Conservation (phyloP, 2,888 invertebrate genomes). For the Ellobium chinense region DNA sequence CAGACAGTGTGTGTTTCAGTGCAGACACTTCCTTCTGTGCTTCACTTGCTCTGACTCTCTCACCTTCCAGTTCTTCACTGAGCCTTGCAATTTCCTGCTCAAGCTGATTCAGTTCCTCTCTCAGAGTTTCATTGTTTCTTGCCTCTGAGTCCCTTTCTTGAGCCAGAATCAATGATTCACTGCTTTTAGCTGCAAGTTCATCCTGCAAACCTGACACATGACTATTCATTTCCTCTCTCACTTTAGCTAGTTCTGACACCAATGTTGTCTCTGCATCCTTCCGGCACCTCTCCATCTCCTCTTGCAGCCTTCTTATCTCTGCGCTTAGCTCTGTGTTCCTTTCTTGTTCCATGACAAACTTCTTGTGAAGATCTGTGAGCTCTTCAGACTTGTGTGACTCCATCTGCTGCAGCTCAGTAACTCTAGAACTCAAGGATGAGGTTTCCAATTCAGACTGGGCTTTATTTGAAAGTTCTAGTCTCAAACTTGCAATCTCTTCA, state of each 20-base stretch:
- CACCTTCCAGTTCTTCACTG: constrained; percentile 3
- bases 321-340: background rate
- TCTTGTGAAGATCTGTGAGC: background rate
- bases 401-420: background rate
- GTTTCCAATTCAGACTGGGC: background rate
- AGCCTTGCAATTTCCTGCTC: constrained; percentile 19
- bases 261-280: constrained; percentile 18
- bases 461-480: background rate
- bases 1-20: background rate
- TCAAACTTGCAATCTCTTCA: constrained; percentile 19
- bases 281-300: constrained; percentile 7
- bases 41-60: constrained; percentile 1
- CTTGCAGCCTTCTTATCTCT: constrained; percentile 20
- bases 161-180: background rate
- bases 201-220: background rate
- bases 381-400: background rate
- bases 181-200: background rate
- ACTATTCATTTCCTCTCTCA: constrained; percentile 13
- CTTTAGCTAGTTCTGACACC: background rate
- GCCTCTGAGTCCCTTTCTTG: background rate
- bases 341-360: constrained; percentile 2
- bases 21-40: constrained; percentile 23
- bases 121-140: background rate
- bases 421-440: background rate
- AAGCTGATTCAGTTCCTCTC: constrained; percentile 15